Conservation (phyloP, 2,113 vertebrate species). For the Alaudala cheleensis region DNA sequence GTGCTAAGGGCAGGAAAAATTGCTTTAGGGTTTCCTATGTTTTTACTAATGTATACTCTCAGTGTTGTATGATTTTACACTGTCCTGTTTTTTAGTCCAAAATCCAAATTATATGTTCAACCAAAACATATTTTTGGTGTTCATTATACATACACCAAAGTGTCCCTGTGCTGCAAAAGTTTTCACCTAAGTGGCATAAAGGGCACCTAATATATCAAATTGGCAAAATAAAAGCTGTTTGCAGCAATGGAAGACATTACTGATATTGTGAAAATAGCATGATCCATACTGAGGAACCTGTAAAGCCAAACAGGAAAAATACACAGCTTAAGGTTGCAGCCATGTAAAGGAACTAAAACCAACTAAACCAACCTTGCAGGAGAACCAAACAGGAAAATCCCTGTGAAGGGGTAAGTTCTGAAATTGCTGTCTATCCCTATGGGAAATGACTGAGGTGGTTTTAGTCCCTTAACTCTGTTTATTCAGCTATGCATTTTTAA, state of each 20-base stretch:
- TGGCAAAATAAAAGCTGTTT: not conserved
- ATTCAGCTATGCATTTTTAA: not conserved
- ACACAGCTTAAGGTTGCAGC: not conserved
- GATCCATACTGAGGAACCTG: not conserved
- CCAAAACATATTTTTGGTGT: not conserved
- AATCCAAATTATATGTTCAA: not conserved
- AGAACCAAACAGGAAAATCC: not conserved
- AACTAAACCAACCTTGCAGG: not conserved
- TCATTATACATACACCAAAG: not conserved
- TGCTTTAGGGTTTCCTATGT: not conserved
- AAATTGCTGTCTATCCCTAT: not conserved
- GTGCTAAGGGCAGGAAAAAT: not conserved
- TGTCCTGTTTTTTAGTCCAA: not conserved
- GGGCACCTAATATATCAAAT: not conserved
- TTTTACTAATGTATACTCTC: not conserved
- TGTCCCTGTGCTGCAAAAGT: not conserved
- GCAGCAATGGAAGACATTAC: not conserved
- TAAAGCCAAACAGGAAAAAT: not conserved
- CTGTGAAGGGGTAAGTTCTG: not conserved
- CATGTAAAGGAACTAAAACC: not conserved
- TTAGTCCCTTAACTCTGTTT: not conserved
- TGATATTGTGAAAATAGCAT: not conserved
- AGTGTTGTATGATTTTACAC: not conserved
- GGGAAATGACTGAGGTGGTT: not conserved
- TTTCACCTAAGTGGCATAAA: not conserved